phyloP scores from a whole-genome alignment of 2,113 vertebrate genomes.

The Aphyosemion australe region DNA sequence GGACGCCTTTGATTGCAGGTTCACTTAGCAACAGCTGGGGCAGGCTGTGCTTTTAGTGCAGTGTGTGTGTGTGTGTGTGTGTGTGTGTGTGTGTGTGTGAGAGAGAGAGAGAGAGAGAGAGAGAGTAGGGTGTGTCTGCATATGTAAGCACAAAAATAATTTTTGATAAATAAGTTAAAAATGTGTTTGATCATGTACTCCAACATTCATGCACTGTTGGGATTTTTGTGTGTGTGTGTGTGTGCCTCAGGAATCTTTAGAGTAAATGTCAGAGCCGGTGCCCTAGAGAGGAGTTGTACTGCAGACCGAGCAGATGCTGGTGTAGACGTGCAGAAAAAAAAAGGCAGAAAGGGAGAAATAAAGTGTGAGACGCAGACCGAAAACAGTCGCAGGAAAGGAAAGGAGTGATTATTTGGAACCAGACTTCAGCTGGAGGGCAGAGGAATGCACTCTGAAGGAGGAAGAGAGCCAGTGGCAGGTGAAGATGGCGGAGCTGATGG shows the following conservation, averaged over 20 bases:
- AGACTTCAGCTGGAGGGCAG: conserved; percentile 36
- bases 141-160: background rate
- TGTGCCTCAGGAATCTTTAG: conserved; percentile 31
- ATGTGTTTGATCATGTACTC: conserved; percentile 28
- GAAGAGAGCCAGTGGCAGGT: conserved; percentile 19
- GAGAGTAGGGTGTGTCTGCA: background rate
- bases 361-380: conserved; percentile 15
- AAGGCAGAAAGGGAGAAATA: conserved; percentile 3
- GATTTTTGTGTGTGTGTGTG: conserved; percentile 3
- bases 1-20: conserved; percentile 45
- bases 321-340: conserved; percentile 12
- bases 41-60: conserved; percentile 13
- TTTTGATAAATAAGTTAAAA: conserved; percentile 23
- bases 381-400: conserved; percentile 21
- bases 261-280: conserved; percentile 53
- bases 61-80: background rate
- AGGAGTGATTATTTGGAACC: conserved; percentile 36
- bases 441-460: conserved; percentile 13
- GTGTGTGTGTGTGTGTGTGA: no score
- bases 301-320: conserved; percentile 23
- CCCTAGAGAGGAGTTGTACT: conserved; percentile 20
- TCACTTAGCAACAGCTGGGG: conserved; percentile 43
- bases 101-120: background rate
- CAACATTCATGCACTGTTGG: conserved; percentile 3
- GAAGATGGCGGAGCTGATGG: conserved; percentile 27